Percentiles rank a stretch among this genome's conserved stretches.
Conservation (phyloP, 2,113 vertebrate species). For the Megalops atlanticus region DNA sequence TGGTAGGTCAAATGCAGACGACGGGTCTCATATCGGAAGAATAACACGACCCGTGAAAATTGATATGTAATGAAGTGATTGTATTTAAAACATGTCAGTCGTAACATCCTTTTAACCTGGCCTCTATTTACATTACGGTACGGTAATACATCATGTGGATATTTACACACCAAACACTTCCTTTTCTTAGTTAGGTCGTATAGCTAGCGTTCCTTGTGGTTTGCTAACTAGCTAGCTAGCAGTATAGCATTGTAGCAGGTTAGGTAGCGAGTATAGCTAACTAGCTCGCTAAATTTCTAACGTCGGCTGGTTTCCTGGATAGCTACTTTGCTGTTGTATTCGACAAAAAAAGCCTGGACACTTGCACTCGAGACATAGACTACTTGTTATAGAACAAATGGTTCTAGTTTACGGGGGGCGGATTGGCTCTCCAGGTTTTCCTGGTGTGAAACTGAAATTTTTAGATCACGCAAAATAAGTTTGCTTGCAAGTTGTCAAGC, state of each 20-base stretch:
- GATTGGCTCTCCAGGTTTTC: too few relatives aligned
- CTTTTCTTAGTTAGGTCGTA: not conserved
- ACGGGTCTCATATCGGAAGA: conserved; percentile 11
- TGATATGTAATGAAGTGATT: not conserved
- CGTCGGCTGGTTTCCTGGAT: conserved; percentile 1
- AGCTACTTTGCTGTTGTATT: too few relatives aligned
- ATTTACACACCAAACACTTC: not conserved
- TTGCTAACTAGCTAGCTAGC: conserved; percentile 13
- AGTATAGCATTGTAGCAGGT: too few relatives aligned
- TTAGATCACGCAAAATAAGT: too few relatives aligned
- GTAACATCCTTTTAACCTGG: conserved; percentile 10
- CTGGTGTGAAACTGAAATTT: too few relatives aligned
- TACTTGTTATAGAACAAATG: too few relatives aligned
- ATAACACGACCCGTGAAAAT: not conserved
- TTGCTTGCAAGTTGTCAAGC: too few relatives aligned
- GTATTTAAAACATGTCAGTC: not conserved
- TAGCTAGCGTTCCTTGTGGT: not conserved
- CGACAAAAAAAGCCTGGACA: too few relatives aligned
- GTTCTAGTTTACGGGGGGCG: too few relatives aligned
- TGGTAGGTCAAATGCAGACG: conserved; percentile 30
- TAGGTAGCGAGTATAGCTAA: too few relatives aligned
- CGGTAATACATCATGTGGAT: conserved; percentile 15
- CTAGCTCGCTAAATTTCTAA: too few relatives aligned
- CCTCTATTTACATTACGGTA: conserved; percentile 14
- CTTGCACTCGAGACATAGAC: too few relatives aligned